These are phyloP conservation scores for Sesamia nonagrioides DNA, from an alignment of 1,140 invertebrate genomes.

Conservation along the genomic window DNA sequence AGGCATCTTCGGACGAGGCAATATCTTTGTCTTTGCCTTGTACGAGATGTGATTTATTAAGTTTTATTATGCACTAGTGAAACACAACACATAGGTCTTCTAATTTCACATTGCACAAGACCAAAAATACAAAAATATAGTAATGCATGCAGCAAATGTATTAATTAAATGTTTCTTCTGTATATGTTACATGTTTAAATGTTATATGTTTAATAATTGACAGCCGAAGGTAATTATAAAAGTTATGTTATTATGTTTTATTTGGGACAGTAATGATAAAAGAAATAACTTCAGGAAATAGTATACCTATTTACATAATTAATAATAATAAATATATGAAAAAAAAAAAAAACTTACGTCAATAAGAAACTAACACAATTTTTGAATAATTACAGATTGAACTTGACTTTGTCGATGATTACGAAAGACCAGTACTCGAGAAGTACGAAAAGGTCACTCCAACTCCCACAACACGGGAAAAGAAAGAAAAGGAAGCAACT, in stretches of 20 bases:
- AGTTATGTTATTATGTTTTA: neutral
- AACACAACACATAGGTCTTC: neutral
- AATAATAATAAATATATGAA: neutral
- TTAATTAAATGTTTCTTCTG: neutral
- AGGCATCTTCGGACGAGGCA: neutral
- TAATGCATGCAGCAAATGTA: constrained; percentile 30
- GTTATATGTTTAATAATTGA: neutral
- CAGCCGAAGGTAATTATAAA: neutral
- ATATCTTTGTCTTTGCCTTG: neutral
- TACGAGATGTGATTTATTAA: neutral
- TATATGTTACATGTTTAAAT: constrained; percentile 7
- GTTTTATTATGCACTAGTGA: neutral
- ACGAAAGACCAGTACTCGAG: constrained; percentile 90
- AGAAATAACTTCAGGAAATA: too few species aligned
- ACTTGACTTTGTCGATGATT: constrained; percentile 88
- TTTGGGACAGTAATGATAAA: too few species aligned
- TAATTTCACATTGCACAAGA: neutral
- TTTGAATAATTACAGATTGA: constrained; percentile 71
- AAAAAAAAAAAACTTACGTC: neutral
- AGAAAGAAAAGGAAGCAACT: constrained; percentile 80
- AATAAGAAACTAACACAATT: constrained; percentile 31
- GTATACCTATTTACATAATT: neutral
- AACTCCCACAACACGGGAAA: constrained; percentile 77
- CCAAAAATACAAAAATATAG: neutral
- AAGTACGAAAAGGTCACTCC: constrained; percentile 89